Conservation (phyloP, 30 jellyfish, hydroid and myxozoan species). For the Aurelia aurita region DNA sequence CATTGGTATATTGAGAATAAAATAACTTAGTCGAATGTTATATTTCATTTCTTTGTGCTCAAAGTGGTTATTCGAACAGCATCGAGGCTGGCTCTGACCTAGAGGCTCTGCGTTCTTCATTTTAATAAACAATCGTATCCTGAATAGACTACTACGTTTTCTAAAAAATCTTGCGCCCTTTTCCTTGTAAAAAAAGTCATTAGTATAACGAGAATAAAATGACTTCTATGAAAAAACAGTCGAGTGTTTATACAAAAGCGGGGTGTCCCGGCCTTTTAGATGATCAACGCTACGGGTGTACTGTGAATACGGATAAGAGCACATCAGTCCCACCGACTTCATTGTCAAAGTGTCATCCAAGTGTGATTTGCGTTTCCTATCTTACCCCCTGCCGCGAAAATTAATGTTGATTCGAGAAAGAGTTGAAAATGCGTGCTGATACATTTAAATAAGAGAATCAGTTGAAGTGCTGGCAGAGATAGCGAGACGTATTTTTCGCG, state of each 20-base stretch:
- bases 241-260: slow-evolving; percentile 58
- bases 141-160: too few relatives aligned
- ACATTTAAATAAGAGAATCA: slow-evolving; percentile 47
- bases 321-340: slow-evolving; percentile 66
- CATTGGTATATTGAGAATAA: too few relatives aligned
- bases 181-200: too few relatives aligned
- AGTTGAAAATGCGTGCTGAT: slow-evolving; percentile 40
- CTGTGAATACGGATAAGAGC: slow-evolving; percentile 52
- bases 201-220: not conserved
- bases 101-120: too few relatives aligned
- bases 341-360: slow-evolving; percentile 77
- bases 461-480: slow-evolving; percentile 59
- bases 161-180: too few relatives aligned
- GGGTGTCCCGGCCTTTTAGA: slow-evolving; percentile 69
- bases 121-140: too few relatives aligned
- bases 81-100: too few relatives aligned
- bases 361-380: slow-evolving; percentile 66
- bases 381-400: slow-evolving; percentile 75
- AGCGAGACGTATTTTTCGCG: slow-evolving; percentile 42
- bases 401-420: slow-evolving; percentile 71
- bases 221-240: slow-evolving; percentile 34
- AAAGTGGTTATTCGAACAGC: too few relatives aligned
- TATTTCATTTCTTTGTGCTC: too few relatives aligned
- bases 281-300: slow-evolving; percentile 63
- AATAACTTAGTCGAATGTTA: too few relatives aligned